phyloP scores from a whole-genome alignment of 2,888 invertebrate species.

The Nebria salina region DNA sequence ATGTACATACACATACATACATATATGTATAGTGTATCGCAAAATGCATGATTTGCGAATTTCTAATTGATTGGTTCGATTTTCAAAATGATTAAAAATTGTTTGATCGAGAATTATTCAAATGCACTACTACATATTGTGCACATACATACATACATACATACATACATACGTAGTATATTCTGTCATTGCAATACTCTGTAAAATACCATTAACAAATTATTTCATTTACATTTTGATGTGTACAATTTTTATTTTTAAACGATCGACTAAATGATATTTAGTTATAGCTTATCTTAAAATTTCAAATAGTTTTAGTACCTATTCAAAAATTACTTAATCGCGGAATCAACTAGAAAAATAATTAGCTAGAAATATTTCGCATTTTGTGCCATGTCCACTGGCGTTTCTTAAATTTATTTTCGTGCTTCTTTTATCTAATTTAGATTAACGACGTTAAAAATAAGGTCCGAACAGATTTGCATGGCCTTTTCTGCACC shows the following conservation, averaged over 20 bases:
- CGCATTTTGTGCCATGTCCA: background rate
- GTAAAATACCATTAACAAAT: background rate
- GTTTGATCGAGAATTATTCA: background rate
- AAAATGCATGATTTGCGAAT: conserved; percentile 41
- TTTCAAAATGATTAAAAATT: conserved; percentile 1
- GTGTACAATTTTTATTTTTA: no score
- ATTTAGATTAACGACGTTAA: conserved; percentile 32
- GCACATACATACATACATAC: no score
- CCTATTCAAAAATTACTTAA: background rate
- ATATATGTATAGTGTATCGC: background rate
- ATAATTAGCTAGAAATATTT: background rate
- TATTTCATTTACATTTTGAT: no score
- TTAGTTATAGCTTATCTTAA: no score
- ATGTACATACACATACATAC: no score
- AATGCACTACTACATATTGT: background rate
- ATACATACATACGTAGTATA: background rate
- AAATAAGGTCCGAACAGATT: conserved; percentile 29
- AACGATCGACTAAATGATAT: no score
- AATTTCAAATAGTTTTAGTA: no score
- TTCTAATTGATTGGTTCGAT: conserved; percentile 34
- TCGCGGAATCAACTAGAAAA: background rate
- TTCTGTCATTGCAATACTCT: background rate
- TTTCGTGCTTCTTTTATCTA: conserved; percentile 24
- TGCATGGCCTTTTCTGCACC: conserved; percentile 20
- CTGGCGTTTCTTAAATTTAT: background rate